These are phyloP conservation scores for Orbicella faveolata DNA, from an alignment of 64 coral and sea anemone species.

Conservation along the genomic window DNA sequence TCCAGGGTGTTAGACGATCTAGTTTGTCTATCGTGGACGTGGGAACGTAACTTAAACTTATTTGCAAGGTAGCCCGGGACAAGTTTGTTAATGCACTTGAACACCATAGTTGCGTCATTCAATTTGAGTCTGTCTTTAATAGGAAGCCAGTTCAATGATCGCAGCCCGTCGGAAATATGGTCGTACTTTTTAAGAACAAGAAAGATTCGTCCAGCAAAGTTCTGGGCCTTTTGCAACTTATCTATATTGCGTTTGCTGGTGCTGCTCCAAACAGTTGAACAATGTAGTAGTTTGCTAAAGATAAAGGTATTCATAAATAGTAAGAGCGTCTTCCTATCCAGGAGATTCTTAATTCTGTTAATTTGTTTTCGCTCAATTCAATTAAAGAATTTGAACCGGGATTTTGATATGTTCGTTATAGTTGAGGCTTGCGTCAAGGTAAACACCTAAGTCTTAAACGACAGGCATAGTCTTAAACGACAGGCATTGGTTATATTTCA, in stretches of 20 bases:
- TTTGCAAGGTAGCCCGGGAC: background rate
- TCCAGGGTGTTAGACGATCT: background rate
- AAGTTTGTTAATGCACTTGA: background rate
- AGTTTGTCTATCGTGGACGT: background rate
- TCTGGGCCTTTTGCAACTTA: too few relatives aligned
- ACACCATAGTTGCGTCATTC: background rate
- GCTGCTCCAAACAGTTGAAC: too few relatives aligned
- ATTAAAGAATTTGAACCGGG: background rate
- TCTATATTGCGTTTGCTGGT: too few relatives aligned
- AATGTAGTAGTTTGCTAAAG: too few relatives aligned
- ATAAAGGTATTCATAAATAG: too few relatives aligned
- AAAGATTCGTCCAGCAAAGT: too few relatives aligned
- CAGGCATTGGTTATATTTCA: background rate
- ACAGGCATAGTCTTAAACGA: too few relatives aligned
- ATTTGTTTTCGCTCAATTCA: background rate
- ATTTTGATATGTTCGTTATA: background rate
- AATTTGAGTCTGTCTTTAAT: conserved; percentile 6
- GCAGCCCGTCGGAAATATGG: conserved; percentile 20
- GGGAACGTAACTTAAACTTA: conserved; percentile 5
- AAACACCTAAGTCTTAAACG: too few relatives aligned
- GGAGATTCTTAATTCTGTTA: background rate
- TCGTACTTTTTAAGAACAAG: background rate
- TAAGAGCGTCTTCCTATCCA: too few relatives aligned
- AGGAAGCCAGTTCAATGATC: conserved; percentile 12
- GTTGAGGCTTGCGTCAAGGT: background rate